Evolutionary conservation across 2,113 vertebrate genomes (phyloP).

Genomic region (Chloebia gouldiae): DNA sequence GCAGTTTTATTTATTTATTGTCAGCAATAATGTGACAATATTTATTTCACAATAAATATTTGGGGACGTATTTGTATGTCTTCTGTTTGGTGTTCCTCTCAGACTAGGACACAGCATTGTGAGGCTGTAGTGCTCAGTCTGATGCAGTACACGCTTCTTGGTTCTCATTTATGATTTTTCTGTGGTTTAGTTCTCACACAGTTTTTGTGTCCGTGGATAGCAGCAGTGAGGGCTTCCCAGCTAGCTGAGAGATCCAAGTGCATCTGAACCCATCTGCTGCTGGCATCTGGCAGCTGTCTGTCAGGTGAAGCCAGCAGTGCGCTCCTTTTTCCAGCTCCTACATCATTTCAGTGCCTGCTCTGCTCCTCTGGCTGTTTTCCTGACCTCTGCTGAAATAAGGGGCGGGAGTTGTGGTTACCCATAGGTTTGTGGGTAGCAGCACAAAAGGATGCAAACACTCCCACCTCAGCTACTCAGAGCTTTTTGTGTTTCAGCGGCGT

Average conservation of each 20-base stretch:
- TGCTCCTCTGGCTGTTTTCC: not conserved
- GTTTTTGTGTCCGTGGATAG: not conserved
- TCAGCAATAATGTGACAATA: not conserved
- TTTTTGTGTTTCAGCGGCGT: not conserved
- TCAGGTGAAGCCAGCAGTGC: not conserved
- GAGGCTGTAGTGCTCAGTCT: not conserved
- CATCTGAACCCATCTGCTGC: not conserved
- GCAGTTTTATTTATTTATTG: not conserved
- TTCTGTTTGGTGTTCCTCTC: not conserved
- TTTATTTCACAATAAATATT: not conserved
- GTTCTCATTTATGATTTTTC: not conserved
- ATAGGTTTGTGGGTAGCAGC: not conserved
- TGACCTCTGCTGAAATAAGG: not conserved
- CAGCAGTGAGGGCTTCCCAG: not conserved
- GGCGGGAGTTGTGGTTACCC: not conserved
- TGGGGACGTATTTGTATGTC: not conserved
- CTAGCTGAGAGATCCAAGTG: not conserved
- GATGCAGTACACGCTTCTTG: rapidly evolving
- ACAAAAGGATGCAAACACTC: rapidly evolving
- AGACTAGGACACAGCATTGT: not conserved
- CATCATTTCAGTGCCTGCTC: not conserved
- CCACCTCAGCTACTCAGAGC: not conserved
- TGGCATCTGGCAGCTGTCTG: not conserved
- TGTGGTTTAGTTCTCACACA: not conserved
- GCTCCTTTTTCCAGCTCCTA: not conserved